Base-by-base conservation (phyloP, 2,797 vertebrate genomes). In the Gymnocypris eckloni region DNA sequence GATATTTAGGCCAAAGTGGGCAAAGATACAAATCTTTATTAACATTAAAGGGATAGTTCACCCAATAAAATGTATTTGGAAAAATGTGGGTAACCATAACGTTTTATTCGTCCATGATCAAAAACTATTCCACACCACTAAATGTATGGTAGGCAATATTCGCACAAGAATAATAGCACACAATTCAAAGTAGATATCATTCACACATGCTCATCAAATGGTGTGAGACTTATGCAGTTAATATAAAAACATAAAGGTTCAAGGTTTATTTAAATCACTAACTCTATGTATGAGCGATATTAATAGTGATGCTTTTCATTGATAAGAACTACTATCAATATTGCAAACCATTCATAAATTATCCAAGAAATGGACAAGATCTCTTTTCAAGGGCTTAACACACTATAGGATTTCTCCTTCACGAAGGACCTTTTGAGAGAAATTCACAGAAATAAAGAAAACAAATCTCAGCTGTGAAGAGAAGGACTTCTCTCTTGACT, bases 401-500 rank as follows among this genome's bases (percentile, higher is more conserved):
- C 61, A 50, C 61, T 8, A 33, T 33, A 50, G 43, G 28, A 15
- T 52, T 81, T 28, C 22, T 69, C 18, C 28, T 20, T 56, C 54
- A 45, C 0, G 0, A 79, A 66, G 56, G 25, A 64, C 56, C 8
- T 71, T 37, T 61, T 41, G 15, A 25, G 43, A 73, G 39, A 28
- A 73, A 86, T 48, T 33, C 66, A 50, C 10, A 33, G 12, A 41
- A 43, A 48, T 4, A n/a, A 41, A 4, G 7, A 64, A 20, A 50
- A 48, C n/a, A 37, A 56, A 25, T 0, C 15, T 67, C 25, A 16
- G 50, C 8, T 64, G 50, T 78, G 71, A 87, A 33, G 84, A 81
- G 54, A 83, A 81, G 16, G 78, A 73, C 80, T 81, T 77, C 80
- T 76, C 82, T 39, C 69, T 75, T 86, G 50, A 70, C 71, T 69